Base-by-base conservation (phyloP, 1,140 invertebrate genomes). In the Bombus picipes region DNA sequence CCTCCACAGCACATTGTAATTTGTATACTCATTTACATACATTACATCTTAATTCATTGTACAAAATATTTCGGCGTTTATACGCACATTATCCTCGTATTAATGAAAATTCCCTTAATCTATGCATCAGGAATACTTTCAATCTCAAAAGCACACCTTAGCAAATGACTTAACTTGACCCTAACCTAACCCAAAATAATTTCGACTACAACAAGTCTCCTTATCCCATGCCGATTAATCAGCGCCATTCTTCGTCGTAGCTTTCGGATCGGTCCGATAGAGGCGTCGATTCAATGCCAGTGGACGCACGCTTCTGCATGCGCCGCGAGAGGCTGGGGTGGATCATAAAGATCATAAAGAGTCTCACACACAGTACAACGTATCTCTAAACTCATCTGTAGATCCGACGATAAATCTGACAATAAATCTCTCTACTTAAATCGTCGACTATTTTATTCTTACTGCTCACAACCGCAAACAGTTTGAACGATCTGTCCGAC, bases 181-280 rank as follows among this genome's bases (percentile, higher is more conserved):
- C 13, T 66, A 53, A 53, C 18, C 18, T 66, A 6, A 22, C 10
- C 5, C 34, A 12, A 71, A 71, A 74, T 53, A 47, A 15, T 25
- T 53, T 34, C 32, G 39, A 13, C 12, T 13, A 5, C 37, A 28
- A 28, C 12, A 15, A 39, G 41, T 71, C 70, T 41, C 25, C 1
- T 71, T 41, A 71, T 71, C 28, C 70, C 12, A 8, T 71, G 41
- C n/a, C 41, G n/a, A 73, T 73, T 32, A 47, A 59, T 81, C 62
- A 43, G 3, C 32, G 71, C 15, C 28, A 72, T 72, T 57, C 9
- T 39, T 71, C 22, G n/a, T 10, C 15, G n/a, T 12, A n/a, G 47
- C 28, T 71, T 72, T 72, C 18, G 28, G 41, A 59, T 34, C 12
- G 9, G 10, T 12, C 34, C 79, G 28, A 32, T n/a, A 43, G 78